Base-by-base conservation (phyloP, 2,797 vertebrate genomes). In the Austrolebias charrua region DNA sequence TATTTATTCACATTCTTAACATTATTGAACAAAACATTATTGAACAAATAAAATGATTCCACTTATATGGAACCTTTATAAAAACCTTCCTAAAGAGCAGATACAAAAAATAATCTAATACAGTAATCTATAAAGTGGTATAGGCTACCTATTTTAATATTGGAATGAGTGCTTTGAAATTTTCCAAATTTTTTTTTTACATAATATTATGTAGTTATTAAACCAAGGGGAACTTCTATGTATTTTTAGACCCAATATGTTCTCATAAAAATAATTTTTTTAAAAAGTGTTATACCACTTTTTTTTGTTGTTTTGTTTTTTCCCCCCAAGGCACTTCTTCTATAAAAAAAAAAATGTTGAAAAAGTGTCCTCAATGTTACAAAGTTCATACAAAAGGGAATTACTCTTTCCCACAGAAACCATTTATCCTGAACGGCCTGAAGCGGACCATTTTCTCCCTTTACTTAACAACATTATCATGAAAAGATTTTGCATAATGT, bases 381-480 rank as follows among this genome's bases (percentile, higher is more conserved):
- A 56, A 56, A 49, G 16, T 43, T 20, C 52, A 48, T 29, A 47
- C 38, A 11, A 44, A 57, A 44, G n/a, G 29, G 38, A 58, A 15
- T 45, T 44, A 20, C 14, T 50, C 28, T 33, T n/a, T 33, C 13
- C 47, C 28, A 33, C 28, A 51, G 28, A 44, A 50, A 45, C 55
- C 45, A 45, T 57, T 51, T 40, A 66, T 33, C 33, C 47, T 9
- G 28, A 24, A 11, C 18, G 35, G 55, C 63, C 63, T 49, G 47
- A 44, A 58, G 40, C 40, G 11, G 15, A 28, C 48, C 29, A 15
- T 45, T 58, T 58, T 42, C 45, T 56, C 28, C 19, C 50, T 56
- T 56, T 52, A 65, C 53, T 56, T 49, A 57, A 56, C 29, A 24
- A 38, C 47, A 58, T 66, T 58, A 66, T 18, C 53, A 28, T 55